These are phyloP conservation scores for Avahi laniger DNA, from an alignment of 2,797 vertebrate genomes.

Conservation along the genomic window DNA sequence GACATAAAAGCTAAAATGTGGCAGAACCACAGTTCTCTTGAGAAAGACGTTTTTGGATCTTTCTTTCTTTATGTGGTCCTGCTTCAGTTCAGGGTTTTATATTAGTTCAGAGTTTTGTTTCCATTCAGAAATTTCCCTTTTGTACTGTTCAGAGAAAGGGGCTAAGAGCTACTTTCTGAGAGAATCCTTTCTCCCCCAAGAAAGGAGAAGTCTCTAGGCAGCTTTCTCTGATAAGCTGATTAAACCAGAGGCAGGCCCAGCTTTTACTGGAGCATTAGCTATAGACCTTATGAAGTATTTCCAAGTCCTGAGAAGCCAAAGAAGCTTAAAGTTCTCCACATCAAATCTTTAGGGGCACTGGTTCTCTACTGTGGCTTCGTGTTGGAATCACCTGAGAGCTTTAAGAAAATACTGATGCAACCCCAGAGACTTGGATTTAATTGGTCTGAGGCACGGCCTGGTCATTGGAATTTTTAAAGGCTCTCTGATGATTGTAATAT, in stretches of 20 bases:
- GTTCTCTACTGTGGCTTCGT: not conserved
- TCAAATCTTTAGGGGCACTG: not conserved
- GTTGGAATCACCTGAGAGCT: not conserved
- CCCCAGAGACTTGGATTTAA: not conserved
- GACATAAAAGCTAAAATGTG: not conserved
- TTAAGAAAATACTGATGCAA: not conserved
- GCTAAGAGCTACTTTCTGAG: not conserved
- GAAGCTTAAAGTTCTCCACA: not conserved
- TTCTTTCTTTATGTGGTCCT: not conserved
- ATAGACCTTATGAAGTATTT: not conserved
- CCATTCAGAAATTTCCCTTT: not conserved
- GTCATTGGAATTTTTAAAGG: not conserved
- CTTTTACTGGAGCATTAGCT: not conserved
- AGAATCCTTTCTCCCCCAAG: not conserved
- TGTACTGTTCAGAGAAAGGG: not conserved
- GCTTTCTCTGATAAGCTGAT: not conserved
- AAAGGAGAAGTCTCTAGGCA: not conserved
- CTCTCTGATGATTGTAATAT: not conserved
- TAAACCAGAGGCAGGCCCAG: not conserved
- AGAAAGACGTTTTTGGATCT: not conserved
- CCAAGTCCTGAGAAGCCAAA: not conserved
- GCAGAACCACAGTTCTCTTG: not conserved
- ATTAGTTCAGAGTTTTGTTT: slow-evolving; percentile 20
- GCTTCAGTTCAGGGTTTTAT: not conserved
- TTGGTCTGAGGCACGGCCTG: not conserved